phyloP scores from a whole-genome alignment of 2,113 vertebrate species.

The Chloebia gouldiae region DNA sequence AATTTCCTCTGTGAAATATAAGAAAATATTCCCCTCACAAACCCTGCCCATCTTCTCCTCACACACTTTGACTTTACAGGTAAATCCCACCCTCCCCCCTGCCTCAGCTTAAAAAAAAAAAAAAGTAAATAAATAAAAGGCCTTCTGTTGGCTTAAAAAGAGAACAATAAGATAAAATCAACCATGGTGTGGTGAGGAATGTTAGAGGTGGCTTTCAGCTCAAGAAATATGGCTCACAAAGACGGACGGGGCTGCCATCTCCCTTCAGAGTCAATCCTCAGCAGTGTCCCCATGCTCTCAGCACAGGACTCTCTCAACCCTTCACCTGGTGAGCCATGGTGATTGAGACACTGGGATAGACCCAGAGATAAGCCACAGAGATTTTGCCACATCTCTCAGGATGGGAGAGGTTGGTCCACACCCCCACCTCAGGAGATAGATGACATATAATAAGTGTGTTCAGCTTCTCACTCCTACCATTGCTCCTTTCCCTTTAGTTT shows the following conservation, averaged over 20 bases:
- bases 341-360: conserved; percentile 31
- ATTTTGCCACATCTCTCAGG: conserved; percentile 32
- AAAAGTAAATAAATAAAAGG: conserved; percentile 61
- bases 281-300: conserved; percentile 2
- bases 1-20: conserved; percentile 66
- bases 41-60: conserved; percentile 38
- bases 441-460: conserved; percentile 30
- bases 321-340: conserved; percentile 7
- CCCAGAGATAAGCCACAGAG: conserved; percentile 11
- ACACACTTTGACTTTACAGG: conserved; percentile 63
- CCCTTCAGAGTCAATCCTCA: conserved; percentile 49
- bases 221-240: conserved; percentile 61
- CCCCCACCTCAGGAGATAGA: conserved; percentile 41
- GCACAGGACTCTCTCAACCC: conserved; percentile 28
- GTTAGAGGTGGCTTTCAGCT: conserved; percentile 57
- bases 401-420: background rate
- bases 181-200: conserved; percentile 12
- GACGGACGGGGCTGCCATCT: conserved; percentile 52
- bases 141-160: conserved; percentile 74
- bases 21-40: conserved; percentile 45
- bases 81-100: conserved; percentile 40
- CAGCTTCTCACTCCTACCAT: conserved; percentile 34
- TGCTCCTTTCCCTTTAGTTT: conserved; percentile 44
- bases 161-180: conserved; percentile 72
- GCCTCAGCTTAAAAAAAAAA: conserved; percentile 67